A percentile compares a stretch with the other conserved stretches of the same genome.
Evolutionary conservation across 2,888 invertebrate genomes (phyloP).

Genomic region (Meteorus cinctellus): DNA sequence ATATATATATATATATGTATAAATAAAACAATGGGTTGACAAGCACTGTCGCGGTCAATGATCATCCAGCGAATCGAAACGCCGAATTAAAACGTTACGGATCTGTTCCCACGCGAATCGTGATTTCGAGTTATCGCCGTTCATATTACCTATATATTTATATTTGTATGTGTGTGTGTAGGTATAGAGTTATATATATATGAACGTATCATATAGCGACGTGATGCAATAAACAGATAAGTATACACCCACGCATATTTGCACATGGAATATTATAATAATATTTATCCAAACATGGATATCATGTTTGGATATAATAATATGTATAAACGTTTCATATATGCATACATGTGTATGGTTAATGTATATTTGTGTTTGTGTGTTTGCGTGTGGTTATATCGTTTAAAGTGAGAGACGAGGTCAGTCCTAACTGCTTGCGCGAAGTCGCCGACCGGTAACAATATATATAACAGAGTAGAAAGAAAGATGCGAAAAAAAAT

Average conservation of each 20-base stretch:
- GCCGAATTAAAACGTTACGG: slow-evolving; percentile 48
- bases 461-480: background rate
- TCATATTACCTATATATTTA: background rate
- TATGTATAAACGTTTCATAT: slow-evolving; percentile 25
- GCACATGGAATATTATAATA: slow-evolving; percentile 21
- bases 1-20: background rate
- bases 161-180: background rate
- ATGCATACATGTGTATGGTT: slow-evolving; percentile 29
- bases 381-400: slow-evolving; percentile 47
- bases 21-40: slow-evolving; percentile 17
- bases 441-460: slow-evolving; percentile 44
- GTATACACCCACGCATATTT: slow-evolving; percentile 24
- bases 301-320: slow-evolving; percentile 21
- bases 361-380: slow-evolving; percentile 42
- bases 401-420: slow-evolving; percentile 53
- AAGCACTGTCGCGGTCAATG: slow-evolving; percentile 46
- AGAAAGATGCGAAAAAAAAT: background rate
- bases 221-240: slow-evolving; percentile 32
- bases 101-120: slow-evolving; percentile 44
- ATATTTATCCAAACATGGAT: slow-evolving; percentile 33
- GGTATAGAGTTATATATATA: background rate
- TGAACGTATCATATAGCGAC: background rate
- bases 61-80: slow-evolving; percentile 45
- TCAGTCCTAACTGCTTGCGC: slow-evolving; percentile 43
- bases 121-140: slow-evolving; percentile 37